Evolutionary conservation across 1,140 invertebrate genomes (phyloP).

Genomic region (Coelopa frigida): DNA sequence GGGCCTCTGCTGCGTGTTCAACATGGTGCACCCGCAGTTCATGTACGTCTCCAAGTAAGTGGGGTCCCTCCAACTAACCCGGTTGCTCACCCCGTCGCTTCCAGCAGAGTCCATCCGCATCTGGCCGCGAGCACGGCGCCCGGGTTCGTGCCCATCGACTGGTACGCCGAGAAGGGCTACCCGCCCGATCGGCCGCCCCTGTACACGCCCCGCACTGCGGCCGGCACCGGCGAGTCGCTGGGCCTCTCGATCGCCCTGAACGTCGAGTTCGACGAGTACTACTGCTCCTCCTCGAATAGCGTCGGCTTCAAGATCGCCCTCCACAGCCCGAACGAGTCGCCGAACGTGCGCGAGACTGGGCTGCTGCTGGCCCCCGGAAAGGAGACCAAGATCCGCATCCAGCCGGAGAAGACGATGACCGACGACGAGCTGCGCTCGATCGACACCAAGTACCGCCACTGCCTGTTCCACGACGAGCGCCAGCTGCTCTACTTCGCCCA

Average conservation of each 20-base stretch:
- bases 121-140: too few relatives aligned
- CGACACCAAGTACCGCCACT: constrained; percentile 57
- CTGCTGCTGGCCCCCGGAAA: constrained; percentile 58
- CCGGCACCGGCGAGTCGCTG: constrained; percentile 55
- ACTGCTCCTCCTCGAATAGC: constrained; percentile 67
- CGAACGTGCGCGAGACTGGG: constrained; percentile 65
- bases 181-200: constrained; percentile 46
- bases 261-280: constrained; percentile 63
- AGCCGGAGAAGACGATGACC: constrained; percentile 57
- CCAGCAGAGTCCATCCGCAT: too few relatives aligned
- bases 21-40: constrained; percentile 58
- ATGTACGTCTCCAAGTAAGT: constrained; percentile 50
- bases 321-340: constrained; percentile 68
- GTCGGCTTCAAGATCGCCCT: constrained; percentile 64
- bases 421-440: constrained; percentile 51
- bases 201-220: constrained; percentile 55
- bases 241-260: constrained; percentile 65
- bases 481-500: constrained; percentile 53
- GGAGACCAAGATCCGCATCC: constrained; percentile 58
- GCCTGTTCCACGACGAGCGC: constrained; percentile 63
- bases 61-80: neutral
- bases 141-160: constrained; percentile 56
- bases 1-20: constrained; percentile 75
- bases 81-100: too few relatives aligned
- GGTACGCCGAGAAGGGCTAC: constrained; percentile 66